These are phyloP conservation scores for Lymantria dispar DNA, from an alignment of 2,888 invertebrate species.

Conservation along the genomic window DNA sequence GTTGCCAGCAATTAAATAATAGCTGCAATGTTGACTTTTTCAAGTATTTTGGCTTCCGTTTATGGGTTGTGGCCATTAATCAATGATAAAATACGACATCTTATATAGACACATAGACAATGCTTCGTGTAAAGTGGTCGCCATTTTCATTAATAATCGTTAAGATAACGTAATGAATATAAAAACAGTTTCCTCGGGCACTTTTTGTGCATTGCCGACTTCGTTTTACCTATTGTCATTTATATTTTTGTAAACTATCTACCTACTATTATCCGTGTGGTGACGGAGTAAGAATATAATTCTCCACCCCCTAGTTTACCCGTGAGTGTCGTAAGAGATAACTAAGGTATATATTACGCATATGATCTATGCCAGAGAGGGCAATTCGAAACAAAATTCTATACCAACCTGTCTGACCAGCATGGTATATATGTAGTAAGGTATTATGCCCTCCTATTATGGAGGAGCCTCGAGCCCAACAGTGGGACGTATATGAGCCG, in stretches of 20 bases:
- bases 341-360: too few relatives aligned
- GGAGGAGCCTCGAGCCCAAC: too few relatives aligned
- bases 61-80: conserved; percentile 60
- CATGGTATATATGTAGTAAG: too few relatives aligned
- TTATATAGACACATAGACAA: conserved; percentile 20
- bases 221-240: background rate
- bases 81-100: conserved; percentile 49
- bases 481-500: too few relatives aligned
- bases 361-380: too few relatives aligned
- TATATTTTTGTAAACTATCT: background rate
- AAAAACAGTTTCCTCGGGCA: background rate
- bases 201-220: background rate
- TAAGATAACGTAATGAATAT: conserved; percentile 15
- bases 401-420: too few relatives aligned
- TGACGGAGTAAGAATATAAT: too few relatives aligned
- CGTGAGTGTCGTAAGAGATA: too few relatives aligned
- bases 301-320: too few relatives aligned
- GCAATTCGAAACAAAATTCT: too few relatives aligned
- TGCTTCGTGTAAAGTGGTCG: conserved; percentile 13
- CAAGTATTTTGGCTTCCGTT: conserved; percentile 77
- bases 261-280: background rate
- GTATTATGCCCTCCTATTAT: too few relatives aligned
- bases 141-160: conserved; percentile 17
- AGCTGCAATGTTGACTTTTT: conserved; percentile 68
- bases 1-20: conserved; percentile 69